phyloP scores from a whole-genome alignment of 2,888 invertebrate species.

The Gastracanthus pulcherrimus region DNA sequence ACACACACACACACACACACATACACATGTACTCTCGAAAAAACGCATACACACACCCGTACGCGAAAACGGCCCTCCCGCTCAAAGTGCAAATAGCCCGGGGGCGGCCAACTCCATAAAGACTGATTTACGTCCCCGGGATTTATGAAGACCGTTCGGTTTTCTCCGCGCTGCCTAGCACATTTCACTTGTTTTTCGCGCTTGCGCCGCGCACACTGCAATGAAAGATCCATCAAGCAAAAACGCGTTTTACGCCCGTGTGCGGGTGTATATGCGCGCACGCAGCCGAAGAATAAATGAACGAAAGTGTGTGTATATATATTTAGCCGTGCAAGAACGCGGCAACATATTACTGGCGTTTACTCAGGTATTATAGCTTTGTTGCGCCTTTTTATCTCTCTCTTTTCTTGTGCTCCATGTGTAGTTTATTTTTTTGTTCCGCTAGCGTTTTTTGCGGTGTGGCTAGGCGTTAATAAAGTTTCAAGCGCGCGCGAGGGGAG shows the following conservation, averaged over 20 bases:
- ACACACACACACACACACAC: neutral
- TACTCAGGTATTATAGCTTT: conserved; percentile 29
- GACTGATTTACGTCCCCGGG: conserved; percentile 73
- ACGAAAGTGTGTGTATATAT: neutral
- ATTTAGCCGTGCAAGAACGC: neutral
- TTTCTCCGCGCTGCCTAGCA: conserved; percentile 69
- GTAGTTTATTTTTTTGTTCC: neutral
- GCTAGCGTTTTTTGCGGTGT: neutral
- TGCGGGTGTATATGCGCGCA: neutral
- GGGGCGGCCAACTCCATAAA: conserved; percentile 69
- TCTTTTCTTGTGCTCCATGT: neutral
- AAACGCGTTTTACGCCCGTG: conserved; percentile 42
- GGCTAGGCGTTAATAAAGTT: neutral
- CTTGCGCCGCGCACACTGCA: neutral
- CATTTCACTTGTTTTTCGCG: conserved; percentile 64
- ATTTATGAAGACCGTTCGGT: conserved; percentile 75
- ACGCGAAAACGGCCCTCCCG: neutral
- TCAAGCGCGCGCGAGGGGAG: neutral
- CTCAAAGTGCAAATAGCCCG: conserved; percentile 62
- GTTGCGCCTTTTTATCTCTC: conserved; percentile 3
- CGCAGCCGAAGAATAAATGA: too few species aligned
- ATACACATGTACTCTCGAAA: conserved; percentile 39
- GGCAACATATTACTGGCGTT: conserved; percentile 25
- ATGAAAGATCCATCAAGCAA: conserved; percentile 38
- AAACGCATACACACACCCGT: conserved; percentile 36